A percentile compares a stretch with the other conserved stretches of the same genome.
phyloP scores from a whole-genome alignment of 2,888 invertebrate genomes.

The Thumatha senex region DNA sequence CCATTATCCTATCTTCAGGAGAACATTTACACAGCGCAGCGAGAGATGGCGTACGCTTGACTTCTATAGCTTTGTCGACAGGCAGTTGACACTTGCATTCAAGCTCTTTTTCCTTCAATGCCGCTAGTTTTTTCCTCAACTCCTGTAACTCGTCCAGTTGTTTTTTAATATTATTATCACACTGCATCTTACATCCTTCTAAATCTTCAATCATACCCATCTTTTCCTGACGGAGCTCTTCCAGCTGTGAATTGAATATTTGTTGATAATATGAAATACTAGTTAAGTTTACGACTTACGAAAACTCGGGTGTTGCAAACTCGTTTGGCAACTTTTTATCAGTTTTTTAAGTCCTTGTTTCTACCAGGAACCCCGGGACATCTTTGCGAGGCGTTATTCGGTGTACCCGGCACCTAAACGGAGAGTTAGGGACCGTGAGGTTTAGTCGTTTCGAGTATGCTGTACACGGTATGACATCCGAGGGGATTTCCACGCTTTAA shows the following conservation, averaged over 20 bases:
- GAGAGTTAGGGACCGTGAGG: too few relatives aligned
- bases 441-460: too few relatives aligned
- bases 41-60: conserved; percentile 67
- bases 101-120: conserved; percentile 50
- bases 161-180: conserved; percentile 53
- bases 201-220: conserved; percentile 54
- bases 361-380: too few relatives aligned
- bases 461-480: too few relatives aligned
- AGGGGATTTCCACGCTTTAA: too few relatives aligned
- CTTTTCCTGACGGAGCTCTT: conserved; percentile 56
- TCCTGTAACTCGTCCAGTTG: conserved; percentile 50
- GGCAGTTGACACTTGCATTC: conserved; percentile 71
- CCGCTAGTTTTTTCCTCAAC: conserved; percentile 46
- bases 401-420: too few relatives aligned
- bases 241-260: conserved; percentile 42
- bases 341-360: too few relatives aligned
- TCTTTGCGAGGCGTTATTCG: too few relatives aligned
- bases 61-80: conserved; percentile 55
- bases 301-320: too few relatives aligned
- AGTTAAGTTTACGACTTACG: background rate
- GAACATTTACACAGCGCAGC: conserved; percentile 66
- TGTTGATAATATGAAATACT: too few relatives aligned
- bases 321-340: too few relatives aligned
- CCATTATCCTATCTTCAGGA: conserved; percentile 56
- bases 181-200: conserved; percentile 58